Evolutionary conservation across 2,113 vertebrate species (phyloP).

Genomic region (Albula glossodonta): DNA sequence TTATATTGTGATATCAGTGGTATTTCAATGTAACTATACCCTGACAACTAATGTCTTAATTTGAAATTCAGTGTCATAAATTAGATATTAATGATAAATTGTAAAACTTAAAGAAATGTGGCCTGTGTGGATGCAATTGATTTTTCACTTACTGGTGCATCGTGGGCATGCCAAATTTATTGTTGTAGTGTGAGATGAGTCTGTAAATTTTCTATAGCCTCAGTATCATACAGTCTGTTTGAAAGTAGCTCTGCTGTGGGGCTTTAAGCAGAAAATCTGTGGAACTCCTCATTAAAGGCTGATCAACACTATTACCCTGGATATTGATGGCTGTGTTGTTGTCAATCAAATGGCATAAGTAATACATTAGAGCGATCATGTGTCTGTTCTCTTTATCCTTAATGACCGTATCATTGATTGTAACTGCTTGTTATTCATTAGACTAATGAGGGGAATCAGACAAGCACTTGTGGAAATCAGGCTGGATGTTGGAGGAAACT

Average conservation of each 20-base stretch:
- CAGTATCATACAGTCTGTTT: conserved; percentile 25
- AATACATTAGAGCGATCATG: conserved; percentile 21
- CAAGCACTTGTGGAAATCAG: conserved; percentile 27
- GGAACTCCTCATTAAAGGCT: conserved; percentile 46
- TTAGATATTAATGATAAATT: conserved; percentile 46
- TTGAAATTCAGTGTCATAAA: conserved; percentile 44
- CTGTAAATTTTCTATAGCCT: conserved; percentile 25
- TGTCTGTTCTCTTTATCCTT: conserved; percentile 38
- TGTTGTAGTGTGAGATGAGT: conserved; percentile 34
- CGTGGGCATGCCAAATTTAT: conserved; percentile 41
- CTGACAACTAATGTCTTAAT: conserved; percentile 32
- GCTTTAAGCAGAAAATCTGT: conserved; percentile 14
- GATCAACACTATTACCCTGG: conserved; percentile 48
- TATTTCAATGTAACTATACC: conserved; percentile 44
- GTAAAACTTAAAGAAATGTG: conserved; percentile 46
- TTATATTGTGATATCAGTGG: conserved; percentile 9
- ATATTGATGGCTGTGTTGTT: conserved; percentile 47
- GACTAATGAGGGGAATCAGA: conserved; percentile 51
- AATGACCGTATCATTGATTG: conserved; percentile 53
- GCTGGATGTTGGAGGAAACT: conserved; percentile 22
- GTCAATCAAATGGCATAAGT: conserved; percentile 47
- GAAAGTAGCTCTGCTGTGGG: conserved; percentile 31
- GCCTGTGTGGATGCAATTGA: conserved; percentile 41
- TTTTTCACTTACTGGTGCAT: conserved; percentile 36
- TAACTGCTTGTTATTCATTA: conserved; percentile 55